A percentile compares a stretch with the other conserved stretches of the same genome.
These are phyloP conservation scores for Poeciliopsis gracilis DNA, from an alignment of 2,797 vertebrate species.

Conservation along the genomic window DNA sequence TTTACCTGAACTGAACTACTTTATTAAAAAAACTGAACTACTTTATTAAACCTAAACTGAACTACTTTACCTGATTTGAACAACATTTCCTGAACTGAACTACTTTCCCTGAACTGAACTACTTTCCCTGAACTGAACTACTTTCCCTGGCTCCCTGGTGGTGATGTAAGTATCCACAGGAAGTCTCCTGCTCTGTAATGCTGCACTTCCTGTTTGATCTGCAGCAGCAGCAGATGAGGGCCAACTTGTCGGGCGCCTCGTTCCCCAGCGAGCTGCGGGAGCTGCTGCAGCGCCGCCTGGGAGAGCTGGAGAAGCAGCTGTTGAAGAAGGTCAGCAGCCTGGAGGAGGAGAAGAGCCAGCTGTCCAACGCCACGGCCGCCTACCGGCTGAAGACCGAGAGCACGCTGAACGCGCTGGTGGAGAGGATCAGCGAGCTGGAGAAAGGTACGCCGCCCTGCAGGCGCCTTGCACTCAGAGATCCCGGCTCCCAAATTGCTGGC, in stretches of 20 bases:
- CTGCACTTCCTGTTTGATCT: constrained; percentile 36
- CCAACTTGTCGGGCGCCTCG: constrained; percentile 84
- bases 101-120: no score
- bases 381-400: constrained; percentile 93
- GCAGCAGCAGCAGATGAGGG: constrained; percentile 90
- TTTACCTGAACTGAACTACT: no score
- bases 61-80: no score
- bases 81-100: no score
- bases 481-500: no score
- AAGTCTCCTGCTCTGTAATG: not conserved
- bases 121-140: no score
- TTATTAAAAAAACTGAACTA: no score
- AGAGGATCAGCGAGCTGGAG: constrained; percentile 93
- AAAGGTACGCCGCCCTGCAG: constrained; percentile 80
- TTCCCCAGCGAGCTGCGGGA: constrained; percentile 91
- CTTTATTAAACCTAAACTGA: no score
- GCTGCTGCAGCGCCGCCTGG: constrained; percentile 91
- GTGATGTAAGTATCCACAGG: not conserved
- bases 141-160: not conserved
- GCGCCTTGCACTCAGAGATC: no score
- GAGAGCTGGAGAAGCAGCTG: constrained; percentile 92
- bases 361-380: constrained; percentile 93
- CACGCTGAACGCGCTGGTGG: constrained; percentile 88
- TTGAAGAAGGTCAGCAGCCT: constrained; percentile 92
- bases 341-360: constrained; percentile 91